Base-by-base conservation (phyloP, 1,140 invertebrate genomes). In the Orius insidiosus region DNA sequence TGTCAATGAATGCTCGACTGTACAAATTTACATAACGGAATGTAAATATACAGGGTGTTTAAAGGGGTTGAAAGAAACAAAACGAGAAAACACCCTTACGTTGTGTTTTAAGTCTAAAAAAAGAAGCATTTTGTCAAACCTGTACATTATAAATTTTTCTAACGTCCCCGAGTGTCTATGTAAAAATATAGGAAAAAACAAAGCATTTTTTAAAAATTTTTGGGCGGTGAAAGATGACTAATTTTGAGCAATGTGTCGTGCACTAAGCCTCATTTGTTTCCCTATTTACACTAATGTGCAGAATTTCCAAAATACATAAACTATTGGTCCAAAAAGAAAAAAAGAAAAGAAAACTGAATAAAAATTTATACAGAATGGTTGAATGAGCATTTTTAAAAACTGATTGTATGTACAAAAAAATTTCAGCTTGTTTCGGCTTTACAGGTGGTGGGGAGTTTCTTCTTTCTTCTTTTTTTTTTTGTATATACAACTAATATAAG, bases 401-500 rank as follows among this genome's bases (percentile, higher is more conserved):
- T n/a, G n/a, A n/a, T n/a, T 32, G 41, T 11, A 43, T 32, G 32
- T 43, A 32, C 24, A 18, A 31, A 43, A 43, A 32, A 31, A 15
- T 43, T 43, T 43, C 32, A 7, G 24, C 24, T 24, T 24, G 24
- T 24, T 24, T 24, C 41, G 41, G 41, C 41, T 43, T 32, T 43
- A 43, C 24, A 24, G 3, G 7, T 24, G 24, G 24, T 3, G 24
- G 7, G 24, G 24, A n/a, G n/a, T n/a, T n/a, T n/a, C n/a, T n/a
- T n/a, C n/a, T n/a, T n/a, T n/a, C n/a, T n/a, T n/a, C n/a, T n/a
- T 24, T 7, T 7, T 24, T 24, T 24, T 24, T 24, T 11, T 45
- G 35, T 48, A 48, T 48, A 15, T 48, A 48, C 46, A 48, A 48
- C 46, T 46, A 46, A 46, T 46, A 41, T 48, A 48, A 48, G 46